Base-by-base conservation (phyloP, 2,113 vertebrate species). In the Boleophthalmus pectinirostris region DNA sequence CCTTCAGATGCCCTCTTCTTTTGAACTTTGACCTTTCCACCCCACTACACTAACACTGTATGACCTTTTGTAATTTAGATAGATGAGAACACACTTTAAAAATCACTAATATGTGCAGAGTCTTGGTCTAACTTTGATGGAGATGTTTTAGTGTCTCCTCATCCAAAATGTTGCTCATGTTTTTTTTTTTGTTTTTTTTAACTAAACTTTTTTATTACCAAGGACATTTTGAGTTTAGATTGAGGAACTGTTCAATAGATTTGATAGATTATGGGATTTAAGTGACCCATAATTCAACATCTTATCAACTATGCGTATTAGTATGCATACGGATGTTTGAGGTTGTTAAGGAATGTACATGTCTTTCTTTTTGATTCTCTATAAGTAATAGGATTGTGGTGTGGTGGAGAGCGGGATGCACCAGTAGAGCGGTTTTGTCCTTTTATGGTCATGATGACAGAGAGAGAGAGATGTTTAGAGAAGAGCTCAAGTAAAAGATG, bases 391-490 rank as follows among this genome's bases (percentile, higher is more conserved):
- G n/a, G 43, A 66, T 23, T 61, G 11, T 35, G 1, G 11, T 51
- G 38, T 38, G 51, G 43, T 18, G 16, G 24, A 45, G 49, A 61
- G 65, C 66, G 10, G 65, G 76, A 78, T 71, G 46, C 54, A 56
- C 33, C 35, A 73, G 65, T 43, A 35, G 73, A 66, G 68, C 68
- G 61, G 46, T 80, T 90, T 83, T 91, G 45, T 77, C 92, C 92
- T 91, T 93, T 88, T 93, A 92, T 89, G 89, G 92, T 87, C 73
- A 89, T 75, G 79, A 80, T 38, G 61, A 64, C 43, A 20, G 16
- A 63, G 60, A 60, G 54, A 57, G 57, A 53, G 51, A 21, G 51
- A 35, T n/a, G 20, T 64, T 64, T 64, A 88, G 47, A 71, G 66
- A 60, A 29, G 35, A 21, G 54, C 75, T 72, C 68, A 33, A 70